Conservation (phyloP, 2,888 invertebrate genomes). For the Rhamphomyia laevipes region DNA sequence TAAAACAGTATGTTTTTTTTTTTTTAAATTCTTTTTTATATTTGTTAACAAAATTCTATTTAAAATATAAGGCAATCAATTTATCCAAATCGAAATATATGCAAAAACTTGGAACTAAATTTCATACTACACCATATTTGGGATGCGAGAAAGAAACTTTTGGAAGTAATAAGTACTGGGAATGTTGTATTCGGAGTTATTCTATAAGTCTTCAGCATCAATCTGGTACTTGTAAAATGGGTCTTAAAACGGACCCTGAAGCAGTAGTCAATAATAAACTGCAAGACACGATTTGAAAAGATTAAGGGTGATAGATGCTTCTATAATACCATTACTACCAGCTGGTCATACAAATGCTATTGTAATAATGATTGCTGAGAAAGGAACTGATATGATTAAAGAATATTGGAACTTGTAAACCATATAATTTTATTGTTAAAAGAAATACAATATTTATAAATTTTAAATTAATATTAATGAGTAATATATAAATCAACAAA, state of each 20-base stretch:
- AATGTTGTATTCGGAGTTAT: conserved; percentile 56
- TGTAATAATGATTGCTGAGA: conserved; percentile 49
- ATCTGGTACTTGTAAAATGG: conserved; percentile 59
- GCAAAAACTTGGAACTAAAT: conserved; percentile 40
- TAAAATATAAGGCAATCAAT: conserved; percentile 41
- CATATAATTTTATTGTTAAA: no score
- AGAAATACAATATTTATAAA: no score
- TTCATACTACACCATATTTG: conserved; percentile 48
- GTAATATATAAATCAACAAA: no score
- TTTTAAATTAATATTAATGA: no score
- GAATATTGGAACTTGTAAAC: conserved; percentile 37
- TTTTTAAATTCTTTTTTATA: neutral
- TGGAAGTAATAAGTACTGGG: conserved; percentile 59
- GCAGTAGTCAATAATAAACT: conserved; percentile 54
- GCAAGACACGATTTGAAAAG: conserved; percentile 39
- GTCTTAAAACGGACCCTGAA: conserved; percentile 42
- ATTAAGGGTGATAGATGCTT: conserved; percentile 46
- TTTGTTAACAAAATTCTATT: neutral
- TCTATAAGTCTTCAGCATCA: conserved; percentile 63
- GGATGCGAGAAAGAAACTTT: conserved; percentile 52
- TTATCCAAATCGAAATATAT: conserved; percentile 44
- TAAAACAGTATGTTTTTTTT: conserved; percentile 45
- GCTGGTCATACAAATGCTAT: conserved; percentile 47
- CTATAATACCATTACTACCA: conserved; percentile 47
- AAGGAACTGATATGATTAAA: conserved; percentile 46